Percentiles rank a stretch among this genome's conserved stretches.
phyloP scores from a whole-genome alignment of 2,113 vertebrate species.

The Apaloderma vittatum region DNA sequence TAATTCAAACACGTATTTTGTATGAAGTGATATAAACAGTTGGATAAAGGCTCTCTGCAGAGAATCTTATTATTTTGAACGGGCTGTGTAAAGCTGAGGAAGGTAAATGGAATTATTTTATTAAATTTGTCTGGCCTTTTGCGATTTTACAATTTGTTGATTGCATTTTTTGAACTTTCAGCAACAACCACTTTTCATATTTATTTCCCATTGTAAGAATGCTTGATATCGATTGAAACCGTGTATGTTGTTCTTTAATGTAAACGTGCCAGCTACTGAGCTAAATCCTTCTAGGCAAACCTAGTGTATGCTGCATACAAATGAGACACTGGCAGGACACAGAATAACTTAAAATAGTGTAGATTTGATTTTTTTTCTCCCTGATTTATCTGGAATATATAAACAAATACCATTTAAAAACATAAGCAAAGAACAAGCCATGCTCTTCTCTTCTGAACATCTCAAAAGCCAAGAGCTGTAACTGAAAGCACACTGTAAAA shows the following conservation, averaged over 20 bases:
- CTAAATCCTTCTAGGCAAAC: conserved; percentile 56
- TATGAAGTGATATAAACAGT: conserved; percentile 57
- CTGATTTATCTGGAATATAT: neutral
- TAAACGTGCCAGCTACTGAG: conserved; percentile 64
- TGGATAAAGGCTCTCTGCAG: conserved; percentile 39
- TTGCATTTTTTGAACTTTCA: conserved; percentile 40
- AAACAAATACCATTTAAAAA: conserved; percentile 25
- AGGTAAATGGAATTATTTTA: conserved; percentile 65
- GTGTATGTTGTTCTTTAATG: conserved; percentile 27
- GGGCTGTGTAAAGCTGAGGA: conserved; percentile 53
- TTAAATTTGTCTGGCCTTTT: conserved; percentile 67
- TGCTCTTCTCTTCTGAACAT: neutral
- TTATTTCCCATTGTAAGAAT: conserved; percentile 47
- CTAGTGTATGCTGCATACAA: conserved; percentile 21
- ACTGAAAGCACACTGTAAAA: conserved; percentile 29
- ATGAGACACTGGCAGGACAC: conserved; percentile 26
- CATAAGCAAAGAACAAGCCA: neutral
- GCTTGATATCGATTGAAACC: conserved; percentile 31
- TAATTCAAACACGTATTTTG: conserved; percentile 57
- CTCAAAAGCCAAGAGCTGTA: conserved; percentile 4
- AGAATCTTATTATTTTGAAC: conserved; percentile 49
- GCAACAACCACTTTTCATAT: conserved; percentile 18
- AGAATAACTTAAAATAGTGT: neutral
- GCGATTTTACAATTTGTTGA: conserved; percentile 54
- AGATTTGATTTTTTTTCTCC: neutral